Conservation (phyloP, 2,113 vertebrate species). For the Thamnophis sirtalis region DNA sequence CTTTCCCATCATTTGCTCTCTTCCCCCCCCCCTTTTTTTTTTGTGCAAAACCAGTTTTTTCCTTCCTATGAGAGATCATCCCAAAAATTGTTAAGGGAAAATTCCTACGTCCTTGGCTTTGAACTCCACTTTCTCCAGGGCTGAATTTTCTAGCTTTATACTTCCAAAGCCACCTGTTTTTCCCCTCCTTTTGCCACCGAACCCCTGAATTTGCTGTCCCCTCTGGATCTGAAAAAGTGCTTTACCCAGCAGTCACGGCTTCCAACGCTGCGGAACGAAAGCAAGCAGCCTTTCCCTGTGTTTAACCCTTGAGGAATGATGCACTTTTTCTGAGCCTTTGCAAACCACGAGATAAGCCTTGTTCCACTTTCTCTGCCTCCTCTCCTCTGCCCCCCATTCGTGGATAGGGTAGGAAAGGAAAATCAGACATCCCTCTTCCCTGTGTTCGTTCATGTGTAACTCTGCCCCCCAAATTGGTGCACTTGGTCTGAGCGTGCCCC, state of each 20-base stretch:
- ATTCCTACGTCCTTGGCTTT: not conserved
- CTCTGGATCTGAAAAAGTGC: not conserved
- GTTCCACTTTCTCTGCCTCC: not conserved
- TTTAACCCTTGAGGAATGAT: not conserved
- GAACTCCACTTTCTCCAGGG: not conserved
- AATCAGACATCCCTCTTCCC: not conserved
- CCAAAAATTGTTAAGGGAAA: not conserved
- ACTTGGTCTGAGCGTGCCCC: not conserved
- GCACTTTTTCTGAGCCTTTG: not conserved
- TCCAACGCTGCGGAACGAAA: not conserved
- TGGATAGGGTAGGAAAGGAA: not conserved
- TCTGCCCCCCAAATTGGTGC: not conserved
- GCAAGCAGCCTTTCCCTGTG: not conserved
- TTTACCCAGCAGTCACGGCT: not conserved
- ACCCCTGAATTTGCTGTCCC: too few relatives aligned
- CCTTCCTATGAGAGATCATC: accelerated
- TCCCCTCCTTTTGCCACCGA: not conserved
- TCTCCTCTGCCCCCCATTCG: not conserved
- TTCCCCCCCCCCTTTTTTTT: too few relatives aligned
- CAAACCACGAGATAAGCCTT: not conserved
- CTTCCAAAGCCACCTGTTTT: not conserved
- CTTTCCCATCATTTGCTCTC: not conserved
- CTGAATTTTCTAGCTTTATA: not conserved
- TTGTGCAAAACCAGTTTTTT: not conserved
- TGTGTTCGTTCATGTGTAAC: not conserved